Conservation (phyloP, 2,888 invertebrate species). For the Nymphalis polychloros region DNA sequence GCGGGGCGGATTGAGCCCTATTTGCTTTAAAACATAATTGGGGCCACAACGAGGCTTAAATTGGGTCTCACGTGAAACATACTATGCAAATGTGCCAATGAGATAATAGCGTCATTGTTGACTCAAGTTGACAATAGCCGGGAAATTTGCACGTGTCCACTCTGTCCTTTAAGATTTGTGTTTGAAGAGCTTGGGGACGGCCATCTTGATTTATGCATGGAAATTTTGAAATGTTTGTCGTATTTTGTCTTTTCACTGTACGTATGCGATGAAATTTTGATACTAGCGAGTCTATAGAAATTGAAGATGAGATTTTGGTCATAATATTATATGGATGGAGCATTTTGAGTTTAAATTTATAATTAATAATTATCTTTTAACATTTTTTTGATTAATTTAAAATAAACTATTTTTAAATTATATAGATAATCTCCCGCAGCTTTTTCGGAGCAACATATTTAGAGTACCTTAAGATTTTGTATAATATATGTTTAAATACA, state of each 20-base stretch:
- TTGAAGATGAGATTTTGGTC: background rate
- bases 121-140: slow-evolving; percentile 51
- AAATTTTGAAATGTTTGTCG: slow-evolving; percentile 31
- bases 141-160: slow-evolving; percentile 51
- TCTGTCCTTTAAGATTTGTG: slow-evolving; percentile 44
- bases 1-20: slow-evolving; percentile 48
- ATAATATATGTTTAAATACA: no score
- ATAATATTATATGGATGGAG: background rate
- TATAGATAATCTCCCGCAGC: no score
- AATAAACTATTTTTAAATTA: no score
- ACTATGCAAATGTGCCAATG: slow-evolving; percentile 72
- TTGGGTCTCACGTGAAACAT: slow-evolving; percentile 61
- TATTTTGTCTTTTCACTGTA: slow-evolving; percentile 25
- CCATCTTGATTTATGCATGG: slow-evolving; percentile 23
- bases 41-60: slow-evolving; percentile 63
- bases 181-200: slow-evolving; percentile 36
- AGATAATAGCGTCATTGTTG: slow-evolving; percentile 52
- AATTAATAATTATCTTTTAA: background rate
- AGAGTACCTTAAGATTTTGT: no score
- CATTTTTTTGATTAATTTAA: background rate
- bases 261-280: slow-evolving; percentile 14
- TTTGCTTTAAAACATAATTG: slow-evolving; percentile 70
- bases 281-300: background rate
- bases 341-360: background rate
- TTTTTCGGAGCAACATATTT: no score